phyloP scores from a whole-genome alignment of 2,797 vertebrate genomes.

The Aulostomus chinensis region DNA sequence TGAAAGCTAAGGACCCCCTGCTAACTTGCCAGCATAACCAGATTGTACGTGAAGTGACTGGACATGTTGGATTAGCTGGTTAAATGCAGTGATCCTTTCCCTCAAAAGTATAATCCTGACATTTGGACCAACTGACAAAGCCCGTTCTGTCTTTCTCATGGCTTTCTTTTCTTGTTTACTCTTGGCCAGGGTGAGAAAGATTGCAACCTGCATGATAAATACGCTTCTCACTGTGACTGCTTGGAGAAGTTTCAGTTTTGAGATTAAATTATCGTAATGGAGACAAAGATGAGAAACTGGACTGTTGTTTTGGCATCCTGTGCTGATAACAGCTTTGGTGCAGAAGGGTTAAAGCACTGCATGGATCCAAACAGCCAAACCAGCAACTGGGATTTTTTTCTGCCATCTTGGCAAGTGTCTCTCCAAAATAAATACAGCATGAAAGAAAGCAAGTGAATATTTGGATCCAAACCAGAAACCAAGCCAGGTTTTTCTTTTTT shows the following conservation, averaged over 20 bases:
- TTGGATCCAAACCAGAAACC: slow-evolving; percentile 69
- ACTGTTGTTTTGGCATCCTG: no score
- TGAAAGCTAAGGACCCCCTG: slow-evolving; percentile 70
- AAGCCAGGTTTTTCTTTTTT: slow-evolving; percentile 39
- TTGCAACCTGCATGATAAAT: slow-evolving; percentile 52
- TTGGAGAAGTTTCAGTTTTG: no score
- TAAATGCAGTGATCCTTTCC: slow-evolving; percentile 72
- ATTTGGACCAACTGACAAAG: slow-evolving; percentile 56
- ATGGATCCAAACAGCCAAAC: neutral
- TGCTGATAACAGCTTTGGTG: no score
- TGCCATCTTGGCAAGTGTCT: slow-evolving; percentile 65
- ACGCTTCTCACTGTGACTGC: no score
- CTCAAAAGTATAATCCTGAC: slow-evolving; percentile 68
- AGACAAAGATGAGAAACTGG: slow-evolving; percentile 18
- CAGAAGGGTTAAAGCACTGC: neutral
- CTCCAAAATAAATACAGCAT: slow-evolving; percentile 71
- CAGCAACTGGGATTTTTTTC: slow-evolving; percentile 23
- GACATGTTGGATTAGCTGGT: slow-evolving; percentile 76
- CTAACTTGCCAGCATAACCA: slow-evolving; percentile 64
- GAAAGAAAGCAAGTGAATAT: slow-evolving; percentile 52
- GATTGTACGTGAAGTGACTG: slow-evolving; percentile 77
- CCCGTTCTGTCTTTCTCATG: neutral
- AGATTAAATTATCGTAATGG: no score
- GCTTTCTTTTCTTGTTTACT: slow-evolving; percentile 42
- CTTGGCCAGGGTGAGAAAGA: slow-evolving; percentile 60